Conservation (phyloP, 2,888 invertebrate species). For the Pardosa pseudoannulata region DNA sequence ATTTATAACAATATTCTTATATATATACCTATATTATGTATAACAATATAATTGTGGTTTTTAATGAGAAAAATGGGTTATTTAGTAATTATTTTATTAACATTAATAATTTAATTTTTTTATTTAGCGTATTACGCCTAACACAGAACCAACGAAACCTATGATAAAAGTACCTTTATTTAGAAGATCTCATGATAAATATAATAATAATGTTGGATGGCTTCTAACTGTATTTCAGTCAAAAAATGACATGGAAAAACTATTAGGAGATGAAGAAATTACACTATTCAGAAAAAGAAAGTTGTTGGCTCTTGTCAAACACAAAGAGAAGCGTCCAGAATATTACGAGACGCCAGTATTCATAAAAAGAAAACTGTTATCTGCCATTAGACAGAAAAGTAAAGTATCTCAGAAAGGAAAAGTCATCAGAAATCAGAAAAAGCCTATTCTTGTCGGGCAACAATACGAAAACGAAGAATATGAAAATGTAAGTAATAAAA, state of each 20-base stretch:
- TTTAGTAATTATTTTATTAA: no score
- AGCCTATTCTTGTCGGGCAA: conserved; percentile 18
- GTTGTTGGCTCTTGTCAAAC: not conserved
- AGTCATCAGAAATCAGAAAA: not conserved
- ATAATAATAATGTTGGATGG: conserved; percentile 27
- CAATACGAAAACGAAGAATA: conserved; percentile 36
- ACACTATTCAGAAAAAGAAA: not conserved
- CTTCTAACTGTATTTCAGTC: not conserved
- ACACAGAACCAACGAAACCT: not conserved
- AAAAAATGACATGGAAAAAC: not conserved
- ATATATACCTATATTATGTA: no score
- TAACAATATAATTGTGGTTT: no score
- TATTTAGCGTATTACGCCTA: conserved; percentile 22
- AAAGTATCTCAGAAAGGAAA: not conserved
- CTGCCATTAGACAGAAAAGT: not conserved
- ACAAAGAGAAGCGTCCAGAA: not conserved
- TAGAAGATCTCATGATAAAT: not conserved
- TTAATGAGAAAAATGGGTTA: no score
- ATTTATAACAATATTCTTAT: no score
- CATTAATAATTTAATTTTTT: no score
- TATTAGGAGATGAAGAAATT: not conserved
- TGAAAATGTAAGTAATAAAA: conserved; percentile 41
- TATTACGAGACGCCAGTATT: not conserved
- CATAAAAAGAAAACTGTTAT: conserved; percentile 19
- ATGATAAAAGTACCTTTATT: not conserved